Conservation (phyloP, 2,888 invertebrate genomes). For the Sclerodermus sp. region DNA sequence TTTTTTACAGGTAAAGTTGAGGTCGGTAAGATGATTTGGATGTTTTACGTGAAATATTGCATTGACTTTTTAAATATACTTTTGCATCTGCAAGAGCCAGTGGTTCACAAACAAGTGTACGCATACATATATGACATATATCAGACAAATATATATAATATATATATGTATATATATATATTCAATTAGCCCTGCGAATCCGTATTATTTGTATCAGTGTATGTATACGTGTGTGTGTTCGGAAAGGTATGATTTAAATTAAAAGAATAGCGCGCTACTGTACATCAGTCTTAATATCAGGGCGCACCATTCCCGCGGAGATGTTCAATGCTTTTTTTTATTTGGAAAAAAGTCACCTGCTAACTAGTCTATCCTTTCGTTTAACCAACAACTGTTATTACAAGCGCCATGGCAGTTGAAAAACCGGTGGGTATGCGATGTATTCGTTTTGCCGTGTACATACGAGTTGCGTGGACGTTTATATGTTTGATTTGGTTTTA, state of each 20-base stretch:
- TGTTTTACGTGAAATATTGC: no score
- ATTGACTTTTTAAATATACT: no score
- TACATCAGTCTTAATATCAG: constrained; percentile 59
- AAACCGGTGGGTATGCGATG: constrained; percentile 34
- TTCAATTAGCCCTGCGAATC: constrained; percentile 40
- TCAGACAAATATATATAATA: constrained; percentile 33
- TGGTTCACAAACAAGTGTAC: constrained; percentile 29
- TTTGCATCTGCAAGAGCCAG: constrained; percentile 29
- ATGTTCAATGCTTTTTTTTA: constrained; percentile 23
- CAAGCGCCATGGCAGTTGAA: constrained; percentile 53
- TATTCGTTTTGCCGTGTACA: constrained; percentile 1
- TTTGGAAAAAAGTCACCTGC: constrained; percentile 1
- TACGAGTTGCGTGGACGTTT: no score
- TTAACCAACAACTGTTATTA: constrained; percentile 36
- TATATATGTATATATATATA: constrained; percentile 1
- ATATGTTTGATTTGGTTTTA: no score
- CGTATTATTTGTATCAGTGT: constrained; percentile 26
- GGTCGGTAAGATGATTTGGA: no score
- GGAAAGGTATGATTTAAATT: constrained; percentile 26
- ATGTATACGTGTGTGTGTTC: constrained; percentile 15
- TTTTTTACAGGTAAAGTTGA: no score
- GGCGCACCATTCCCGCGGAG: constrained; percentile 56
- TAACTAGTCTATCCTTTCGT: constrained; percentile 11
- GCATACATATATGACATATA: constrained; percentile 38
- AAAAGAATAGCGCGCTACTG: constrained; percentile 57